Evolutionary conservation across 2,888 invertebrate species (phyloP).

Genomic region (Drosophila ustulata): DNA sequence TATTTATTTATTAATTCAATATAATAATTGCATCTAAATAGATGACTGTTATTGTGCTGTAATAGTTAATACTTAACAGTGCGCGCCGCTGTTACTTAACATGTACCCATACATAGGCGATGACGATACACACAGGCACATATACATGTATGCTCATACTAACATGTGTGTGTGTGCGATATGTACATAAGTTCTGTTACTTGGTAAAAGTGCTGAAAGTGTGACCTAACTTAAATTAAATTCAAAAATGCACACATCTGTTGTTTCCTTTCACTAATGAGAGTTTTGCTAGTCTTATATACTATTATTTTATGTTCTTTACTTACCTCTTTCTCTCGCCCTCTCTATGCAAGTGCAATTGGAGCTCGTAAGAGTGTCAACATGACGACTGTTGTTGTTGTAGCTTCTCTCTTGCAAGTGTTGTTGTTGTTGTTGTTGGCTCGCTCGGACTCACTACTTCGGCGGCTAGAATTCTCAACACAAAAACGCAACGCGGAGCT

Average conservation of each 20-base stretch:
- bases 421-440: slow-evolving; percentile 39
- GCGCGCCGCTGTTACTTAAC: slow-evolving; percentile 19
- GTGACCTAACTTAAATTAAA: slow-evolving; percentile 31
- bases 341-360: slow-evolving; percentile 53
- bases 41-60: slow-evolving; percentile 39
- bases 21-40: slow-evolving; percentile 23
- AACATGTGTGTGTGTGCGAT: not conserved
- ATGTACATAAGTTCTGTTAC: slow-evolving; percentile 21
- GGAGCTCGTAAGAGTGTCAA: slow-evolving; percentile 44
- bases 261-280: not conserved
- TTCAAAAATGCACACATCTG: slow-evolving; percentile 21
- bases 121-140: slow-evolving; percentile 10
- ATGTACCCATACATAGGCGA: not conserved
- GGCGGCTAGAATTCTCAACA: slow-evolving; percentile 49
- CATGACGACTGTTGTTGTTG: slow-evolving; percentile 33
- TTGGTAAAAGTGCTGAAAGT: slow-evolving; percentile 22
- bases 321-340: slow-evolving; percentile 53
- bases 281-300: slow-evolving; percentile 1
- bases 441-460: slow-evolving; percentile 41
- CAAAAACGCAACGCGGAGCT: slow-evolving; percentile 35
- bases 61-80: slow-evolving; percentile 34
- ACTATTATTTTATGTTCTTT: slow-evolving; percentile 2
- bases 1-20: slow-evolving; percentile 6
- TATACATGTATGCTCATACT: not conserved
- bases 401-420: slow-evolving; percentile 20